Conservation (phyloP, 2,797 vertebrate species). For the Sparidentex hasta region DNA sequence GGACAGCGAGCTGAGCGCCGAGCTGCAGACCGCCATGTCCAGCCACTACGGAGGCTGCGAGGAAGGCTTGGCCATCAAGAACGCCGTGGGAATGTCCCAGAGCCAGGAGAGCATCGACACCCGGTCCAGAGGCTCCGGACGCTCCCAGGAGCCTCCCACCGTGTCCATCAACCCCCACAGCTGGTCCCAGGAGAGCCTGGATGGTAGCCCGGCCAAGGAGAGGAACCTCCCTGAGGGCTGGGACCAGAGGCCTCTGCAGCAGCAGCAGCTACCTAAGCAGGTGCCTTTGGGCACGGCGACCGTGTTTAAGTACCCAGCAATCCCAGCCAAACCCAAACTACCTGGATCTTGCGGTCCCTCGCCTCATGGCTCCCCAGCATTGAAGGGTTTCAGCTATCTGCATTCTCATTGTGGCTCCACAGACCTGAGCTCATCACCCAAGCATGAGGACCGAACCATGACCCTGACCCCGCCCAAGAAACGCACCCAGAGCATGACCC, state of each 20-base stretch:
- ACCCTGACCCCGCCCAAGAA: slow-evolving; percentile 82
- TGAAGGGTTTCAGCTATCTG: slow-evolving; percentile 87
- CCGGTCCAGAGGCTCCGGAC: slow-evolving; percentile 91
- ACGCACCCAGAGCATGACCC: slow-evolving; percentile 89
- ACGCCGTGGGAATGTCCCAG: slow-evolving; percentile 70
- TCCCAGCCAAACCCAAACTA: slow-evolving; percentile 83
- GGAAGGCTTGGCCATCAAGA: slow-evolving; percentile 84
- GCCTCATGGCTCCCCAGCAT: slow-evolving; percentile 74
- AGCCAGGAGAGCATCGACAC: slow-evolving; percentile 93
- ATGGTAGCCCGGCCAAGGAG: slow-evolving; percentile 85
- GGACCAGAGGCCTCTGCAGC: slow-evolving; percentile 81
- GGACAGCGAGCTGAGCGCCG: slow-evolving; percentile 93
- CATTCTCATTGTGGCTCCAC: slow-evolving; percentile 80
- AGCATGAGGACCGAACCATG: slow-evolving; percentile 36
- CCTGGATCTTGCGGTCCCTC: slow-evolving; percentile 51
- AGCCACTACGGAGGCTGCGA: slow-evolving; percentile 83
- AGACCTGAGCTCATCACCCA: slow-evolving; percentile 41
- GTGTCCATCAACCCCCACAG: slow-evolving; percentile 79
- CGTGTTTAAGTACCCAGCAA: slow-evolving; percentile 88
- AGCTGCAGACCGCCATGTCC: slow-evolving; percentile 94
- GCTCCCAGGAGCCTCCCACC: slow-evolving; percentile 90
- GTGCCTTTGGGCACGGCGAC: slow-evolving; percentile 84
- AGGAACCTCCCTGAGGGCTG: slow-evolving; percentile 93
- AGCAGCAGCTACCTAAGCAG: slow-evolving; percentile 76
- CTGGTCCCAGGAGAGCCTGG: slow-evolving; percentile 87